Conservation (phyloP, 2,113 vertebrate species). For the Chlorocebus sabaeus region DNA sequence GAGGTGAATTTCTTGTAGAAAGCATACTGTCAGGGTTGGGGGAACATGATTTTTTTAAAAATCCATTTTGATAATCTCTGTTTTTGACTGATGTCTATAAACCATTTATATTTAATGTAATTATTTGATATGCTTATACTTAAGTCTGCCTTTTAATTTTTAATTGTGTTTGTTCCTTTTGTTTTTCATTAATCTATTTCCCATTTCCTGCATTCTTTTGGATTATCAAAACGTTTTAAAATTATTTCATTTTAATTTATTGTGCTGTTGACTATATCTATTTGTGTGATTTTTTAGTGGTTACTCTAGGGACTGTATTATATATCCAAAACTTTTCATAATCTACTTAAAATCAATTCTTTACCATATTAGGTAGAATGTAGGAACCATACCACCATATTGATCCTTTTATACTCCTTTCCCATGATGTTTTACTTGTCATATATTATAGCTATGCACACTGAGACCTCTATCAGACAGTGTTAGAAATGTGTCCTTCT, state of each 20-base stretch:
- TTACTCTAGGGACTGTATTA: not conserved
- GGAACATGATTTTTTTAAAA: not conserved
- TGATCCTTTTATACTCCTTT: not conserved
- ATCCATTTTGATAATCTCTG: not conserved
- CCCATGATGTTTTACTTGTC: not conserved
- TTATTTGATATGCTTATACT: constrained; percentile 3
- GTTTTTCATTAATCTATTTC: not conserved
- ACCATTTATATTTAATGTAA: constrained; percentile 44
- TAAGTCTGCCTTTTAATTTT: not conserved
- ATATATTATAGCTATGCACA: not conserved
- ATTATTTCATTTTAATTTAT: not conserved
- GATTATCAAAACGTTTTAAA: not conserved
- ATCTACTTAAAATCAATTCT: not conserved
- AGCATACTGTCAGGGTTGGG: not conserved
- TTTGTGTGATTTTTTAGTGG: not conserved
- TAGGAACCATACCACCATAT: not conserved
- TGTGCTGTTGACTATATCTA: not conserved
- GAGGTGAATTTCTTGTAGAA: not conserved
- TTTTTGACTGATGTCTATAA: not conserved
- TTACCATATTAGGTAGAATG: not conserved
- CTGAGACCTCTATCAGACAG: not conserved
- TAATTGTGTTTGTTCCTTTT: not conserved
- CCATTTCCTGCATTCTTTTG: not conserved
- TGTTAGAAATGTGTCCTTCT: not conserved
- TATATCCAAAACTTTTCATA: not conserved